Conservation (phyloP, 2,888 invertebrate genomes). For the Sarcophaga subvicina region DNA sequence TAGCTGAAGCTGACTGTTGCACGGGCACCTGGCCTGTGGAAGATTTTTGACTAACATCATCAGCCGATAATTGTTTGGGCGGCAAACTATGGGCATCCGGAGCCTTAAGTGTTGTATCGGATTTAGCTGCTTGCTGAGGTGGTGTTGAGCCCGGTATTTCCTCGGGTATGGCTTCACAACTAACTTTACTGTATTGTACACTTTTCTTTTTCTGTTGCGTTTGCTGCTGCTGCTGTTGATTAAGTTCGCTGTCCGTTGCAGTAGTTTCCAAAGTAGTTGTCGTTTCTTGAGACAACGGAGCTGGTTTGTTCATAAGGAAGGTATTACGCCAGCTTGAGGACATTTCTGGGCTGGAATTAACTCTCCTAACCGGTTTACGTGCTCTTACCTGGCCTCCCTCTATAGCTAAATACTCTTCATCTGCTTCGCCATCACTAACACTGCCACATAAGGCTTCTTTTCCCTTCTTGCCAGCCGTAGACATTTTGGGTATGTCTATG, state of each 20-base stretch:
- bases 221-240: slow-evolving; percentile 72
- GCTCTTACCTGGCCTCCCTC: slow-evolving; percentile 83
- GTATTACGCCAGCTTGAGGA: slow-evolving; percentile 92
- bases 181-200: slow-evolving; percentile 86
- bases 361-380: slow-evolving; percentile 92
- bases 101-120: slow-evolving; percentile 44
- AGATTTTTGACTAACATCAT: slow-evolving; percentile 76
- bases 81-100: slow-evolving; percentile 72
- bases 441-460: slow-evolving; percentile 79
- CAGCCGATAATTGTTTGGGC: slow-evolving; percentile 81
- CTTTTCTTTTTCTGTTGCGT: slow-evolving; percentile 83
- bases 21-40: slow-evolving; percentile 68
- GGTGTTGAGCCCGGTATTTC: slow-evolving; percentile 91
- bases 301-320: slow-evolving; percentile 82
- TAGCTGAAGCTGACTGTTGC: slow-evolving; percentile 78
- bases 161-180: slow-evolving; percentile 95
- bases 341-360: slow-evolving; percentile 97
- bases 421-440: slow-evolving; percentile 81
- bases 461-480: slow-evolving; percentile 73
- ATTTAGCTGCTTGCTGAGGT: slow-evolving; percentile 81
- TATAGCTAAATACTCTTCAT: slow-evolving; percentile 82
- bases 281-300: slow-evolving; percentile 79
- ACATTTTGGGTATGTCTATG: slow-evolving; percentile 85
- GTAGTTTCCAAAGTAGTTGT: slow-evolving; percentile 44
- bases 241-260: slow-evolving; percentile 33